Base-by-base conservation (phyloP, 1,140 invertebrate genomes). In the Cyphomyrmex costatus region DNA sequence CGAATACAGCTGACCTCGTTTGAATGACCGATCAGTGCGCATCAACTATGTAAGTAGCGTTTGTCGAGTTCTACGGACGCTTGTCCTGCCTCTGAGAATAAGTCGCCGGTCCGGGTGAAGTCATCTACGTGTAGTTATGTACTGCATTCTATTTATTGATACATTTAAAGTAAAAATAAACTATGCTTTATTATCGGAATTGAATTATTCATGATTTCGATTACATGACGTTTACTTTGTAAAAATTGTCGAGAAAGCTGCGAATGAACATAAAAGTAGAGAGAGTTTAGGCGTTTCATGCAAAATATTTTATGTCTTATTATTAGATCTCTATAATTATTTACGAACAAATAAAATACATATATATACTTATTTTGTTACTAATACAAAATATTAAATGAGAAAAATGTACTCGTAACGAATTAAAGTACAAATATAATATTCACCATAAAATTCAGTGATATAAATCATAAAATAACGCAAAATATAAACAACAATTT, bases 1-100 rank as follows among this genome's bases (percentile, higher is more conserved):
- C 33, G 12, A 56, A 56, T 33, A 21, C 27, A 58, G 14, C 27
- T 80, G 21, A 53, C 63, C 51, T 60, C 21, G 2, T 82, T 82
- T 24, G 19, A 82, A 68, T 58, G 36, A 58, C 76, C 60, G 60
- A 65, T 60, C 33, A 21, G 27, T 53, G 14, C 14, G 30, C 46
- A 30, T 65, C 30, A 46, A 58, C 24, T 12, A 66, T 21, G 14
- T 21, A 80, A n/a, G 30, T 21, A 33, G 46, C 30, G 14, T 21
- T 53, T 19, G 14, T 58, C 24, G 24, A 60, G 24, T 46, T 30
- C 19, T 21, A 46, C 5, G 24, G 10, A 21, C 8, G n/a, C 65
- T 42, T 56, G 21, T 82, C 27, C 12, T 46, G 14, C 24, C 7
- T 53, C 6, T 27, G 30, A 21, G 33, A 60, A 56, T 27, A 56